These are phyloP conservation scores for Rhinophrynus dorsalis DNA, from an alignment of 2,797 vertebrate genomes.

Conservation along the genomic window DNA sequence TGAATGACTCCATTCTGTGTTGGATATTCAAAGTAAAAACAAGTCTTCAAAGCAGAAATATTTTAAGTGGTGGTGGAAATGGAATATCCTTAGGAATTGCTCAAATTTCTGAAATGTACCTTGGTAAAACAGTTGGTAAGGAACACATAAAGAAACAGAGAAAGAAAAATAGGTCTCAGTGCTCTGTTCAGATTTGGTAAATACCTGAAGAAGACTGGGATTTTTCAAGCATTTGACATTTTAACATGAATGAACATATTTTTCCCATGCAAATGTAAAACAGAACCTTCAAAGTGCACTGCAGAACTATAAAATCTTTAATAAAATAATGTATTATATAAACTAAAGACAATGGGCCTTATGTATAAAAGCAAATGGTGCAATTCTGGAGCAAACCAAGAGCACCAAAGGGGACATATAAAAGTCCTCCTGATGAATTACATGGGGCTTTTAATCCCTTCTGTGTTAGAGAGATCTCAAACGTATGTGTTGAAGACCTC, in stretches of 20 bases:
- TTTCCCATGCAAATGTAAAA: conserved; percentile 31
- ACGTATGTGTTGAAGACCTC: too few species aligned
- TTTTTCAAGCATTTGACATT: conserved; percentile 21
- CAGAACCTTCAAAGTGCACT: conserved; percentile 22
- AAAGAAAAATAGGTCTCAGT: conserved; percentile 26
- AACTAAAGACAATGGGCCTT: too few species aligned
- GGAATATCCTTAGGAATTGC: conserved; percentile 17
- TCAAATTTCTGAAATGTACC: conserved; percentile 39
- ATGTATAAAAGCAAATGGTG: too few species aligned
- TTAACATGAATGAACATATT: conserved; percentile 41
- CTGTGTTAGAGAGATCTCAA: too few species aligned
- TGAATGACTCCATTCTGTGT: conserved; percentile 43
- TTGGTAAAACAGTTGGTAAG: conserved; percentile 29
- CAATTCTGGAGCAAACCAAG: too few species aligned
- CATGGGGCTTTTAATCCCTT: too few species aligned
- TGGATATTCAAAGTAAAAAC: conserved; percentile 35
- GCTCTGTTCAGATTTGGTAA: conserved; percentile 6
- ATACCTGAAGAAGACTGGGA: conserved; percentile 1
- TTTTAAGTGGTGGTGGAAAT: conserved; percentile 33
- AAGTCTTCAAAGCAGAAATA: conserved; percentile 3
- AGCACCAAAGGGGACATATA: too few species aligned
- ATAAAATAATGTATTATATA: neutral
- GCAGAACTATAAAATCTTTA: conserved; percentile 6
- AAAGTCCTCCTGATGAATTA: too few species aligned
- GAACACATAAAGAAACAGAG: conserved; percentile 27